Conservation (phyloP, 2,113 vertebrate species). For the Aegypius monachus region DNA sequence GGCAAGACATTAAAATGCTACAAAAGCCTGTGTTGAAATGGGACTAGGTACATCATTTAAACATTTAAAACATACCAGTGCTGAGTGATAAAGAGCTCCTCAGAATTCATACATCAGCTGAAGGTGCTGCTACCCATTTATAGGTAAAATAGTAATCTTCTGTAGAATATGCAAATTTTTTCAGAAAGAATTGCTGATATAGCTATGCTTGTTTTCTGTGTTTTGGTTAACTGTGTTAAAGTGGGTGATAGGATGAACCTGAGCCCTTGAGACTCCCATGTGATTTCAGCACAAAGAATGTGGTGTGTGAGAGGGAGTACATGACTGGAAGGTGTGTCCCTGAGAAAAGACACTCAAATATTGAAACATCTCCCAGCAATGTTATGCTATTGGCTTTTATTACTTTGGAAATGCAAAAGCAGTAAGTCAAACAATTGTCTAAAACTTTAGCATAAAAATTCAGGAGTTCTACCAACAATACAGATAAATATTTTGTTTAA, state of each 20-base stretch:
- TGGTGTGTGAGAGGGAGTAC: background rate
- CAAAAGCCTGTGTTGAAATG: background rate
- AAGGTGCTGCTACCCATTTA: background rate
- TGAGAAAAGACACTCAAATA: background rate
- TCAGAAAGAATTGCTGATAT: background rate
- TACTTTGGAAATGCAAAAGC: background rate
- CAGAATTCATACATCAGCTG: background rate
- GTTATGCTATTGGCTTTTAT: background rate
- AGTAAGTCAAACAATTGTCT: background rate
- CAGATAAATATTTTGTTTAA: background rate
- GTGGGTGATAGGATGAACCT: background rate
- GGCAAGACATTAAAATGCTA: background rate
- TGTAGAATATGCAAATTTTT: background rate
- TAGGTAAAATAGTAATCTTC: background rate
- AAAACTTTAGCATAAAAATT: background rate
- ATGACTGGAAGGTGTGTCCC: background rate
- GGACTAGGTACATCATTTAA: background rate
- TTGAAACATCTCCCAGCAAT: background rate
- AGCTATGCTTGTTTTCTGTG: background rate
- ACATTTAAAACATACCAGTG: background rate
- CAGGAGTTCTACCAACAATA: background rate
- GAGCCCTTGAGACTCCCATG: background rate
- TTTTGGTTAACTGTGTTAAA: background rate
- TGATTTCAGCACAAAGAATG: background rate
- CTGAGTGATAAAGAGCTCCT: background rate